These are phyloP conservation scores for Neotoxoptera formosana DNA, from an alignment of 1,140 invertebrate species.

Conservation along the genomic window DNA sequence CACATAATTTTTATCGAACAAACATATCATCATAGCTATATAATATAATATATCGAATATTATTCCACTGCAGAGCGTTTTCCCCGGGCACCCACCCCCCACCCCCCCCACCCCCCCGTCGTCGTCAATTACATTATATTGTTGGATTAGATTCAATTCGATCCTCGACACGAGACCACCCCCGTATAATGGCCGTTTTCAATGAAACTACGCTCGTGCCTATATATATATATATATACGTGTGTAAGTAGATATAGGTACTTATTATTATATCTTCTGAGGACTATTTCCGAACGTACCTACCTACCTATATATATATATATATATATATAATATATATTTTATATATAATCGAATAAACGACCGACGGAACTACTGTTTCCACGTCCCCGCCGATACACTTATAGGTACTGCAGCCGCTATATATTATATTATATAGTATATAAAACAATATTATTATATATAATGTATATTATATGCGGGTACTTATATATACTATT, in stretches of 20 bases:
- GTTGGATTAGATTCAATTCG: conserved; percentile 15
- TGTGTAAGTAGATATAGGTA: not conserved
- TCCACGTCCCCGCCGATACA: not conserved
- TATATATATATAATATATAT: too few relatives aligned
- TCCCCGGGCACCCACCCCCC: not conserved
- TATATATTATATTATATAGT: too few relatives aligned
- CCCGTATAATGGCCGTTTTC: not conserved
- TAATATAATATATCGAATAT: too few relatives aligned
- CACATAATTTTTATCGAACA: not conserved
- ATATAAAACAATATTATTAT: not conserved
- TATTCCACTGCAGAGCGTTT: not conserved
- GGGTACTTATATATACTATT: not conserved
- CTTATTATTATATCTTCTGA: not conserved
- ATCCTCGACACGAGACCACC: not conserved
- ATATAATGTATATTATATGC: not conserved
- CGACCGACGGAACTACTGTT: not conserved
- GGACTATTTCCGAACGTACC: not conserved
- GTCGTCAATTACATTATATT: not conserved
- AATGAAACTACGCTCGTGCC: not conserved
- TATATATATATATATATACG: too few relatives aligned
- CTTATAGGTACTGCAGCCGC: too few relatives aligned
- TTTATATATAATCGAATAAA: not conserved
- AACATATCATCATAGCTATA: not conserved
- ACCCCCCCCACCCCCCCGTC: too few relatives aligned
- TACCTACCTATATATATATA: too few relatives aligned